These are phyloP conservation scores for Tetramorium simillimum DNA, from an alignment of 1,140 invertebrate species.

Conservation along the genomic window DNA sequence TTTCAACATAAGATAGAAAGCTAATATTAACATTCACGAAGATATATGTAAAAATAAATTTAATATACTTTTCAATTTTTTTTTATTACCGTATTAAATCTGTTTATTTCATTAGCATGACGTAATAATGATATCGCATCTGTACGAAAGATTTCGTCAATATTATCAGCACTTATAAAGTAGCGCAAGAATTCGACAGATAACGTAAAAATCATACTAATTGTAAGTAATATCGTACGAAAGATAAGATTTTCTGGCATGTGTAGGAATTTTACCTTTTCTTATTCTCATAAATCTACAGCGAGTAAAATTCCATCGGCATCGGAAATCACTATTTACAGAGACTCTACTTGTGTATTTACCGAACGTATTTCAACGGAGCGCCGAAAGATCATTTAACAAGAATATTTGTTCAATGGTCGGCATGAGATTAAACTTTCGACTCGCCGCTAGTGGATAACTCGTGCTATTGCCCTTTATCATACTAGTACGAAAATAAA, in stretches of 20 bases:
- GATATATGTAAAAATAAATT: not conserved
- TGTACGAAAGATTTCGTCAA: not conserved
- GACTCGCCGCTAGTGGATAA: conserved; percentile 14
- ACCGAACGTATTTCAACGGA: not conserved
- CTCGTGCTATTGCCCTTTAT: conserved; percentile 23
- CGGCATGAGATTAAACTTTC: conserved; percentile 39
- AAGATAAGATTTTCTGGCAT: not conserved
- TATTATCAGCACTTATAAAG: not conserved
- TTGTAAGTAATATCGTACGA: not conserved
- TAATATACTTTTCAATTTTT: not conserved
- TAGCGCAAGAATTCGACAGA: conserved; percentile 2
- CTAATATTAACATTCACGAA: not conserved
- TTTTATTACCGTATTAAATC: not conserved
- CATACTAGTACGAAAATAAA: conserved; percentile 10
- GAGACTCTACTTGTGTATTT: not conserved
- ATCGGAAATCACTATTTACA: not conserved
- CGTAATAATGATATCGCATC: not conserved
- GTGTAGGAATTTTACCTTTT: not conserved
- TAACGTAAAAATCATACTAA: conserved; percentile 22
- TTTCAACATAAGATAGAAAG: not conserved
- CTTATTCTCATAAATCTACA: not conserved
- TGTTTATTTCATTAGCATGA: not conserved
- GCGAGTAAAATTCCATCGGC: not conserved
- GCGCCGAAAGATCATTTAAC: not conserved
- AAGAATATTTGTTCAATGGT: conserved; percentile 24